Evolutionary conservation across 2,113 vertebrate species (phyloP), one percentile per base, ranked within the genome.

Genomic region (Gymnogyps californianus): DNA sequence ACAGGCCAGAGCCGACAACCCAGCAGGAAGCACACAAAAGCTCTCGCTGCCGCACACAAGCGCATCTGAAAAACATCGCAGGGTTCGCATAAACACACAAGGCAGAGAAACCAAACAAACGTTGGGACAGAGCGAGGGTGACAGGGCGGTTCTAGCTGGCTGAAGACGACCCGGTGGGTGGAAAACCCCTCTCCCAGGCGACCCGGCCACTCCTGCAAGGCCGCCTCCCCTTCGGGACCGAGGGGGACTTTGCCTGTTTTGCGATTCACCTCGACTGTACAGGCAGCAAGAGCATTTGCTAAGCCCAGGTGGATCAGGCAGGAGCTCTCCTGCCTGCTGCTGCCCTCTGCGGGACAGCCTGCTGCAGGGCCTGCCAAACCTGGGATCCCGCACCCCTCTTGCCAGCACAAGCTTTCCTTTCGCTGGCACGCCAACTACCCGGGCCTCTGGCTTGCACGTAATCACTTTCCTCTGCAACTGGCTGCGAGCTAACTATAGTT

Each of bases 281-380:
- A 4, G 16, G 74, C 84, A 88, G 47, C 54, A 4, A 32, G 26
- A 55, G 32, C 13, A 2, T n/a, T 84, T 20, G 4, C n/a, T 6
- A 18, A 54, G 17, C 19, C 34, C 15, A 0, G 7, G 51, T 5
- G 24, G 55, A 21, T 32, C 31, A 18, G 55, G 40, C 71, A 44
- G 58, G 10, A 29, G 7, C 46, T 83, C 8, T 77, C 28, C 70
- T 51, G 91, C 55, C 87, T 91, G 65, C 88, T 93, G 91, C 93
- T 90, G 93, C 93, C 90, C 90, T 96, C 97, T 97, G 93, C 61
- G 22, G 94, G 94, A 47, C 49, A 38, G 11, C 69, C 38, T 19
- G 29, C 36, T 24, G 20, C 20, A 3, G 36, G n/a, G 49, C 31
- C 44, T 5, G 47, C 38, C 62, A 55, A 34, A 34, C 5, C 8